Evolutionary conservation across 2,797 vertebrate species (phyloP).

Genomic region (Pangasius sanitwongsei): DNA sequence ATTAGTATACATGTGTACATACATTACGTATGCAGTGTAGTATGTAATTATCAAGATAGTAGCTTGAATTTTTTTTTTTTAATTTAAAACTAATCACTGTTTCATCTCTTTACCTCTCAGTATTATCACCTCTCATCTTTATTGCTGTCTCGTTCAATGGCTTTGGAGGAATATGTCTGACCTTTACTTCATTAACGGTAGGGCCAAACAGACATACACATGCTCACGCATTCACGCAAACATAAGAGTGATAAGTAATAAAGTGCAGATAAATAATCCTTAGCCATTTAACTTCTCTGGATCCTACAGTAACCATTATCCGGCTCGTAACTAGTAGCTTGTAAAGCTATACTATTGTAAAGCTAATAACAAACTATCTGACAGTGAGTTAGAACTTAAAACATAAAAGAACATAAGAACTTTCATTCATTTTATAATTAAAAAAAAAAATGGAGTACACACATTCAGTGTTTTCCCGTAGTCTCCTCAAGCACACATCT

Average conservation of each 20-base stretch:
- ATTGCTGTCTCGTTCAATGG: slow-evolving; percentile 86
- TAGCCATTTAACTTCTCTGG: neutral
- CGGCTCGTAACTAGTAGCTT: neutral
- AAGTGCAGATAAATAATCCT: neutral
- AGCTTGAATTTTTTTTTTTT: too few species aligned
- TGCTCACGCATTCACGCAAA: neutral
- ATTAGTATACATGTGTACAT: too few species aligned
- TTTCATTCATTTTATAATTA: neutral
- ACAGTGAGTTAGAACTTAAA: neutral
- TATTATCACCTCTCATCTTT: slow-evolving; percentile 80
- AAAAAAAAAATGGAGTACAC: too few species aligned
- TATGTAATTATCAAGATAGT: neutral
- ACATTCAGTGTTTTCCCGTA: neutral
- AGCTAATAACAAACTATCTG: neutral
- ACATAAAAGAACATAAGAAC: neutral
- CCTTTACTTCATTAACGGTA: slow-evolving; percentile 89
- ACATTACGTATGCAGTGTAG: too few species aligned
- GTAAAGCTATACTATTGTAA: neutral
- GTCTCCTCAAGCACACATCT: neutral
- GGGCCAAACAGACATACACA: slow-evolving; percentile 52
- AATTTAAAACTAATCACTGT: neutral
- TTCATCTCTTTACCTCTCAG: slow-evolving; percentile 58
- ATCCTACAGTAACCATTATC: neutral
- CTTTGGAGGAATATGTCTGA: slow-evolving; percentile 89
- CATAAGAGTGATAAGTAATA: neutral